A percentile compares a stretch with the other conserved stretches of the same genome.
Conservation (phyloP, 1,140 invertebrate species). For the Caenorhabditis elegans region WBcel235 BX284603.4:5111001-5111500, state of each 20-base stretch:
- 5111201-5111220: slow-evolving; percentile 96
- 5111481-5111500: too few relatives aligned
- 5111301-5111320: slow-evolving; percentile 65
- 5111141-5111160: slow-evolving; percentile 96
- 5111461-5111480: too few relatives aligned
- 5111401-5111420: too few relatives aligned
- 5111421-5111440: too few relatives aligned
- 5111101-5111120: slow-evolving; percentile 82
- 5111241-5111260: slow-evolving; percentile 95
- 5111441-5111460: too few relatives aligned
- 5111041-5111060: background rate
- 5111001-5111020: slow-evolving; percentile 70
- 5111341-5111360: too few relatives aligned
- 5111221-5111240: slow-evolving; percentile 81
- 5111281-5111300: slow-evolving; percentile 94
- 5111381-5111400: too few relatives aligned
- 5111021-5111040: too few relatives aligned
- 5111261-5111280: slow-evolving; percentile 97
- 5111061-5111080: slow-evolving; percentile 4
- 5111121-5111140: slow-evolving; percentile 95
- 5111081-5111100: slow-evolving; percentile 74
- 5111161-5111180: slow-evolving; percentile 99
- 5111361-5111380: too few relatives aligned
- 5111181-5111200: slow-evolving; percentile 95
- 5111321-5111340: too few relatives aligned